These are phyloP conservation scores for Drosophila lutescens DNA, from an alignment of 2,888 invertebrate species.

Conservation along the genomic window DNA sequence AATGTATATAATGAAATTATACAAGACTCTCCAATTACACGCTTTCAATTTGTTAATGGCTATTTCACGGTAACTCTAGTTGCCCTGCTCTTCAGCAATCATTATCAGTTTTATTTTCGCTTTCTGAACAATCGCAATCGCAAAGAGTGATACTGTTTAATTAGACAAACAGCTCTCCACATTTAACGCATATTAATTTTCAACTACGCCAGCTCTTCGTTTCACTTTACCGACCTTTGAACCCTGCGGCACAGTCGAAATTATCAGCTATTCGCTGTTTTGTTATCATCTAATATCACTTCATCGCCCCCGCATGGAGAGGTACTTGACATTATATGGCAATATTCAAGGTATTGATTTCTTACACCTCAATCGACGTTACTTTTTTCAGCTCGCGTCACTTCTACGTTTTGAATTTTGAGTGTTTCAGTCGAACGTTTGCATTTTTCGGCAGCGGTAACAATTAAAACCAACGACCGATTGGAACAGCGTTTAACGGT, in stretches of 20 bases:
- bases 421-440: conserved; percentile 53
- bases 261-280: conserved; percentile 52
- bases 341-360: conserved; percentile 64
- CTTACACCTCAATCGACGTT: conserved; percentile 63
- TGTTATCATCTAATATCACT: conserved; percentile 63
- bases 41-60: conserved; percentile 18
- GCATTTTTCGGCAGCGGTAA: conserved; percentile 61
- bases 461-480: conserved; percentile 72
- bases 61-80: conserved; percentile 2
- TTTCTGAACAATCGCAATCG: conserved; percentile 19
- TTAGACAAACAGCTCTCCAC: conserved; percentile 38
- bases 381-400: neutral
- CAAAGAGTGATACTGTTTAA: conserved; percentile 14
- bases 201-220: conserved; percentile 42
- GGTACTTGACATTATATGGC: conserved; percentile 40
- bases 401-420: neutral
- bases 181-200: conserved; percentile 67
- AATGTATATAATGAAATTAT: neutral
- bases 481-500: conserved; percentile 71
- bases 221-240: conserved; percentile 19
- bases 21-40: neutral
- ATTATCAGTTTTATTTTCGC: conserved; percentile 25
- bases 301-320: conserved; percentile 21
- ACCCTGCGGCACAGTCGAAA: neutral
- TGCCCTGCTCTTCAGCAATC: neutral